Conservation (phyloP, 2,113 vertebrate genomes). For the Prunella fulvescens region DNA sequence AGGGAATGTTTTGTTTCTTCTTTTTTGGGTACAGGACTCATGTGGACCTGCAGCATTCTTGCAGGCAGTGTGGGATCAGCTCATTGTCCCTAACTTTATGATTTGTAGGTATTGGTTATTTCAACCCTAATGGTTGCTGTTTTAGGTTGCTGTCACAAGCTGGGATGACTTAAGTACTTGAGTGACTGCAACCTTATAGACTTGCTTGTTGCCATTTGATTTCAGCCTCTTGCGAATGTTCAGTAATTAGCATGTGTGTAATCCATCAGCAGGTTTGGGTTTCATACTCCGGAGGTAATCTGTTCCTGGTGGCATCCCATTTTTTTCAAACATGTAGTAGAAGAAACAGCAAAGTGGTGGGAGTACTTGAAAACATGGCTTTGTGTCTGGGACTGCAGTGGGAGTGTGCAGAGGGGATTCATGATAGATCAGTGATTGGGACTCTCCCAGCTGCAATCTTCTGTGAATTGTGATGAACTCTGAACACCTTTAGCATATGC, state of each 20-base stretch:
- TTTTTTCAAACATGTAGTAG: background rate
- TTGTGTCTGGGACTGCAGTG: background rate
- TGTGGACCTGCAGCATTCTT: background rate
- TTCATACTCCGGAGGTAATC: background rate
- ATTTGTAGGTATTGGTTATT: background rate
- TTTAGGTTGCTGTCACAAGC: background rate
- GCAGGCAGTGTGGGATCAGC: fast-evolving
- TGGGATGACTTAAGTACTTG: background rate
- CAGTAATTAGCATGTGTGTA: background rate
- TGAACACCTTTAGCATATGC: background rate
- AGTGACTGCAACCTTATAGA: background rate
- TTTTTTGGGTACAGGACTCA: background rate
- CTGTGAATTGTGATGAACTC: background rate
- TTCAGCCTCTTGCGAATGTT: background rate
- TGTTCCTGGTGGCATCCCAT: background rate
- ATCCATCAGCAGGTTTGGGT: background rate
- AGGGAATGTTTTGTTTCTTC: background rate
- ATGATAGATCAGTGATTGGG: background rate
- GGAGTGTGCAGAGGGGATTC: background rate
- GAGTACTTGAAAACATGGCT: background rate
- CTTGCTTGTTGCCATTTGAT: background rate
- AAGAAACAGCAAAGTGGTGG: background rate
- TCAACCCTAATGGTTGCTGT: background rate
- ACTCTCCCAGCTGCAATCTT: fast-evolving
- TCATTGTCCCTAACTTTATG: background rate